Evolutionary conservation across 2,113 vertebrate genomes (phyloP).

Genomic region (Setophaga coronata): DNA sequence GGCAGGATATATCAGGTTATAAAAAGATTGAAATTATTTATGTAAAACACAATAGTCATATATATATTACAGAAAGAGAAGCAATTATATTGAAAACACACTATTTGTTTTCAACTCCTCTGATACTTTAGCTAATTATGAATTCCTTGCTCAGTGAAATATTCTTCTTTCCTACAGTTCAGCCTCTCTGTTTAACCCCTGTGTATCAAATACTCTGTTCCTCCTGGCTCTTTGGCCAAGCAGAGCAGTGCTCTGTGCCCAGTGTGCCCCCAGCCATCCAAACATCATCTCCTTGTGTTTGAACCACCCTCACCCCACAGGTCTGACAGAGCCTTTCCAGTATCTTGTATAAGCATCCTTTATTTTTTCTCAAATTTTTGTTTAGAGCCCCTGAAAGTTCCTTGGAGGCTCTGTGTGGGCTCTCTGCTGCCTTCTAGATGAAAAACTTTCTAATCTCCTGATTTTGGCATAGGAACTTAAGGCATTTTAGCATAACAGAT

Average conservation of each 20-base stretch:
- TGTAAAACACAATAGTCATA: neutral
- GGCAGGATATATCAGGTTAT: neutral
- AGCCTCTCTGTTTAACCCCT: neutral
- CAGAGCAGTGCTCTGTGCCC: neutral
- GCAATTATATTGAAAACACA: neutral
- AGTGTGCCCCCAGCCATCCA: neutral
- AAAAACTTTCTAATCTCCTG: neutral
- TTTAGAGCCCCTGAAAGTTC: neutral
- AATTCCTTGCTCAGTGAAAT: neutral
- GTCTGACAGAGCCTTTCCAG: neutral
- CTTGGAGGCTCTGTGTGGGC: neutral
- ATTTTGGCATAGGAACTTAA: neutral
- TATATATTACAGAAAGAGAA: neutral
- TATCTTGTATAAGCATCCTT: neutral
- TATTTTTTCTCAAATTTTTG: neutral
- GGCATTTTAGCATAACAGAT: neutral
- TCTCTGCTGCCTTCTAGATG: neutral
- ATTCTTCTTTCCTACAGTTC: neutral
- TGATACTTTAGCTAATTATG: neutral
- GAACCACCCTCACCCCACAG: neutral
- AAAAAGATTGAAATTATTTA: neutral
- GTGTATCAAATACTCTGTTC: neutral
- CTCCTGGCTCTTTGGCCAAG: neutral
- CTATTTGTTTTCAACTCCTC: neutral
- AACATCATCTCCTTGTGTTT: fast-evolving